A percentile compares a stretch with the other conserved stretches of the same genome.
Evolutionary conservation across 2,113 vertebrate species (phyloP).

Genomic region (Struthidea cinerea): DNA sequence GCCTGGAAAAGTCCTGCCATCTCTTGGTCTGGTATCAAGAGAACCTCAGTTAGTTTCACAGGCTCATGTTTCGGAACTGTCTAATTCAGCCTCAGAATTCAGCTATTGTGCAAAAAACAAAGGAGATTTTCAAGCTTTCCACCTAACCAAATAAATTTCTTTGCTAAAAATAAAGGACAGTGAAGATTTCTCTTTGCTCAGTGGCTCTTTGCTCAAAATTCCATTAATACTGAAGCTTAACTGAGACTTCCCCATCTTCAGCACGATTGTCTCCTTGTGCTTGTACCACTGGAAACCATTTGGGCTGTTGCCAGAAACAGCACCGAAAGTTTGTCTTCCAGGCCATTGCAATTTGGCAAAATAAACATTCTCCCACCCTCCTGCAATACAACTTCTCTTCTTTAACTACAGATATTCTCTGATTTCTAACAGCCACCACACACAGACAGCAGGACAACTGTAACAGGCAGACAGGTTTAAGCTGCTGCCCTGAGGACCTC

Average conservation of each 20-base stretch:
- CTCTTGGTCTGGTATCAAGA: background rate
- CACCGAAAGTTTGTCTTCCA: background rate
- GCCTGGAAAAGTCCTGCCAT: background rate
- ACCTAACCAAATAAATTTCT: background rate
- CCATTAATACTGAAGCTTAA: slow-evolving; percentile 20
- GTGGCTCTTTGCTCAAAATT: background rate
- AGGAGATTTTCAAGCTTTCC: background rate
- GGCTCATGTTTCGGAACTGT: background rate
- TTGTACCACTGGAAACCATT: background rate
- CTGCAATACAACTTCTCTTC: background rate
- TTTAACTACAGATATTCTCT: background rate
- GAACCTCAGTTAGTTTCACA: background rate
- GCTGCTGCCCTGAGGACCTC: background rate
- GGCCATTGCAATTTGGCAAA: background rate
- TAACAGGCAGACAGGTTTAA: background rate
- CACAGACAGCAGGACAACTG: background rate
- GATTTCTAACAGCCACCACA: background rate
- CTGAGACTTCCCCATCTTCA: background rate
- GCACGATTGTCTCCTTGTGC: background rate
- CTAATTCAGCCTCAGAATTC: background rate
- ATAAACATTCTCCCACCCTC: background rate
- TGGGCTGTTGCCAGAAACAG: background rate
- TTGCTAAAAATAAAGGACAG: background rate
- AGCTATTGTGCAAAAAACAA: background rate
- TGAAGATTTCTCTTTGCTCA: background rate